Conservation (phyloP, 2,797 vertebrate genomes). For the Pachyuromys duprasi region DNA sequence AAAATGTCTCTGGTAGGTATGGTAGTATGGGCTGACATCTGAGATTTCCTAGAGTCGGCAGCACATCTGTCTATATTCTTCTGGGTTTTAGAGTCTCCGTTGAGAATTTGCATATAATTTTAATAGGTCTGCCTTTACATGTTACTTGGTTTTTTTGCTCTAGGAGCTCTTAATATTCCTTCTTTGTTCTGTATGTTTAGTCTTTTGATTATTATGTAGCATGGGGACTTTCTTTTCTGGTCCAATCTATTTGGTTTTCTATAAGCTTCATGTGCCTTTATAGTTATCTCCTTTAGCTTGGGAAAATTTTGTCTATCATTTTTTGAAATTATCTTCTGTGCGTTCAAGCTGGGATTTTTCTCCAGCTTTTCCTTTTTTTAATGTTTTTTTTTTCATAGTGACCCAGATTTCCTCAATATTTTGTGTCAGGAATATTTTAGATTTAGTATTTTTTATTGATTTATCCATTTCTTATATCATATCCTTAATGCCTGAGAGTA, state of each 20-base stretch:
- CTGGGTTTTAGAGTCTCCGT: background rate
- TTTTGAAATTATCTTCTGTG: background rate
- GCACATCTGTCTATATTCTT: background rate
- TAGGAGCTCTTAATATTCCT: background rate
- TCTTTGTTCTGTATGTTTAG: background rate
- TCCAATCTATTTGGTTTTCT: background rate
- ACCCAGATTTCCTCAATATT: background rate
- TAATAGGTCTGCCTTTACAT: background rate
- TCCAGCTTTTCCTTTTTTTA: background rate
- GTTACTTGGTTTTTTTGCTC: background rate
- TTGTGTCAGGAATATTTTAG: background rate
- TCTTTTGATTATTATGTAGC: background rate
- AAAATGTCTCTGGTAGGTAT: background rate
- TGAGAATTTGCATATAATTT: background rate
- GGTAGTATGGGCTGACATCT: background rate
- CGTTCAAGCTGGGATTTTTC: background rate
- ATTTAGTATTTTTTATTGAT: background rate
- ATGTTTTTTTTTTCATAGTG: background rate
- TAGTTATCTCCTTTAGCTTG: background rate
- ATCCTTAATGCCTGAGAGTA: background rate
- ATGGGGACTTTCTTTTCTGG: background rate
- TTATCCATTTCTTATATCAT: background rate
- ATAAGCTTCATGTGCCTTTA: background rate
- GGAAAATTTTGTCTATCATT: background rate
- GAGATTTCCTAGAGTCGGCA: background rate